Evolutionary conservation across 2,797 vertebrate species (phyloP).

Genomic region (Tarsius wallacei): DNA sequence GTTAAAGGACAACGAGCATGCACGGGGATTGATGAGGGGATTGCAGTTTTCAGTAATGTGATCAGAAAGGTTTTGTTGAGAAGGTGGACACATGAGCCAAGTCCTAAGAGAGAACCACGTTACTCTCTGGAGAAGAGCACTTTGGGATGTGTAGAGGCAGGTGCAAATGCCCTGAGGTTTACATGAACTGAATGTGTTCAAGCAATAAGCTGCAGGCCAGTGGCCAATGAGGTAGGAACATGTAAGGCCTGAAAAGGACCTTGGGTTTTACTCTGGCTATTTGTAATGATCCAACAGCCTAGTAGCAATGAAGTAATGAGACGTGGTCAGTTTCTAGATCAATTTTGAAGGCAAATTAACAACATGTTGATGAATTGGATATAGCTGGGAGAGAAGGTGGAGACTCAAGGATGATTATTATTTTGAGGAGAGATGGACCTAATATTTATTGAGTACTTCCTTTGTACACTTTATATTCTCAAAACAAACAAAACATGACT

Average conservation of each 20-base stretch:
- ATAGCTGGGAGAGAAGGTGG: background rate
- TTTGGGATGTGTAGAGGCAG: background rate
- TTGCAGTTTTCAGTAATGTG: background rate
- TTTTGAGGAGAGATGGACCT: background rate
- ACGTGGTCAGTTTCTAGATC: background rate
- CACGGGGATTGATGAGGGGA: background rate
- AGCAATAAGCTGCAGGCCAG: background rate
- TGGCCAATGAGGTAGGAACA: background rate
- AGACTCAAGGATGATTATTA: background rate
- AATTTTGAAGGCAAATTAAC: background rate
- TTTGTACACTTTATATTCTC: background rate
- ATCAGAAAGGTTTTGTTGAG: background rate
- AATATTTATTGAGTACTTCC: background rate
- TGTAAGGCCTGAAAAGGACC: background rate
- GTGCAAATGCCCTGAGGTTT: background rate
- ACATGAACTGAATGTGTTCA: background rate
- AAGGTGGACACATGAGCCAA: background rate
- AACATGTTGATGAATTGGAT: background rate
- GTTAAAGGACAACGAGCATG: background rate
- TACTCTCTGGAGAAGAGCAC: background rate
- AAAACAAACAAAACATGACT: background rate
- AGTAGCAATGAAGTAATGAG: background rate
- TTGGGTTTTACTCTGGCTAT: background rate
- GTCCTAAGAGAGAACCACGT: background rate
- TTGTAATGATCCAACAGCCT: background rate